Conservation (phyloP, 2,888 invertebrate genomes). For the Ypsolopha sequella region DNA sequence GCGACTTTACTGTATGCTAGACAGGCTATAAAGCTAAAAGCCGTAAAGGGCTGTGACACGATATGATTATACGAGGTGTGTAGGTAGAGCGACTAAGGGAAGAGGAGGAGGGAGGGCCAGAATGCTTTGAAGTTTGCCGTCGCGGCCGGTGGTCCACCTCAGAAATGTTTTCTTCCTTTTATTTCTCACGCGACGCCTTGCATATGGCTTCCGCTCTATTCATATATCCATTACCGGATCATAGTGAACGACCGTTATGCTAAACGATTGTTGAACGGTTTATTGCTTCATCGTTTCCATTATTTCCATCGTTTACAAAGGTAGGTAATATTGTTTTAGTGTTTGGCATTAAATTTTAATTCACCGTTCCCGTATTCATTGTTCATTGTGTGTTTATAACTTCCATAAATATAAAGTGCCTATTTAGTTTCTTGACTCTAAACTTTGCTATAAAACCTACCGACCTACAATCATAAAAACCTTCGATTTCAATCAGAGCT, state of each 20-base stretch:
- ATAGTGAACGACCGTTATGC: conserved; percentile 29
- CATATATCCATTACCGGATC: conserved; percentile 43
- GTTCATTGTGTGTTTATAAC: neutral
- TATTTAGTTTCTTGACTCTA: too few relatives aligned
- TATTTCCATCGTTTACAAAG: conserved; percentile 6
- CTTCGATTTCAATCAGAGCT: neutral
- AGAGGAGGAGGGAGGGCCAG: conserved; percentile 9
- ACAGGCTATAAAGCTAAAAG: conserved; percentile 10
- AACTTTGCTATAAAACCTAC: too few relatives aligned
- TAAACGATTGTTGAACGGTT: conserved; percentile 30
- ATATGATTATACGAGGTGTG: conserved; percentile 6
- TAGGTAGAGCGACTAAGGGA: conserved; percentile 4
- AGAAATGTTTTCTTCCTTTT: conserved; percentile 45
- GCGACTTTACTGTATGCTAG: conserved; percentile 1
- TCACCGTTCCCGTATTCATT: conserved; percentile 4
- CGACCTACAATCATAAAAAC: too few relatives aligned
- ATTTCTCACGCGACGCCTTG: conserved; percentile 28
- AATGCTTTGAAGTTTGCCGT: conserved; percentile 51
- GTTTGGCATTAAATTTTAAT: neutral
- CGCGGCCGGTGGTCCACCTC: conserved; percentile 53
- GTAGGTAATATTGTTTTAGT: neutral
- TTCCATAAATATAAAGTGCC: too few relatives aligned
- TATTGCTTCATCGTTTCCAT: conserved; percentile 26
- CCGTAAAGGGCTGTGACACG: conserved; percentile 12
- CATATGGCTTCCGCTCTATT: conserved; percentile 51